A percentile compares a stretch with the other conserved stretches of the same genome.
phyloP scores from a whole-genome alignment of 1,140 invertebrate genomes.

The Adelges cooleyi region DNA sequence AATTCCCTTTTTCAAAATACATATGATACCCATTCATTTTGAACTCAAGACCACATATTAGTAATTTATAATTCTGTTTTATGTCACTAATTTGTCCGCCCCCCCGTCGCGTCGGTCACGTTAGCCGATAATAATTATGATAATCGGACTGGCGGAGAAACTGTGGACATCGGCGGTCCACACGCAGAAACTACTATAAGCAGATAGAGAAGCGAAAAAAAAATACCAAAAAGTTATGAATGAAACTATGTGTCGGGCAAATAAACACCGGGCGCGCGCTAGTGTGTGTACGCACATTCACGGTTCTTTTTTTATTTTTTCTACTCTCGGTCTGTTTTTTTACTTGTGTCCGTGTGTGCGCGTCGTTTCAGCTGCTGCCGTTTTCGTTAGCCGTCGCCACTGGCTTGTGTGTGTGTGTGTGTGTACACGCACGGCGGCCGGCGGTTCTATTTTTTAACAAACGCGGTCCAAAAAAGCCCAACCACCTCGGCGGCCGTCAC shows the following conservation, averaged over 20 bases:
- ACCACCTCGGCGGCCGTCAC: not conserved
- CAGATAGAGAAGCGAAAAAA: too few species aligned
- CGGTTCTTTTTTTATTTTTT: not conserved
- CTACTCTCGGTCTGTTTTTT: not conserved
- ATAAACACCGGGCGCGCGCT: not conserved
- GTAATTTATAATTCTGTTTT: too few species aligned
- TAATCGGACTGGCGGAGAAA: too few species aligned
- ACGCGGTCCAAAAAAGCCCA: slow-evolving; percentile 23
- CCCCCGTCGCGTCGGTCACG: too few species aligned
- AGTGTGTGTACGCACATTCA: not conserved
- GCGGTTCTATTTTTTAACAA: slow-evolving; percentile 27
- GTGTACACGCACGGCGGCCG: not conserved
- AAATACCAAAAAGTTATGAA: slow-evolving; percentile 27
- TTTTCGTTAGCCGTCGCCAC: not conserved
- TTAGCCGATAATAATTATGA: too few species aligned
- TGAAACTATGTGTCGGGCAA: slow-evolving; percentile 11
- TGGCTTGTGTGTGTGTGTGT: not conserved
- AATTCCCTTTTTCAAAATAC: too few species aligned
- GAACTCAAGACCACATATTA: too few species aligned
- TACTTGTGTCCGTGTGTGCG: not conserved
- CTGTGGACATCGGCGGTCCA: too few species aligned
- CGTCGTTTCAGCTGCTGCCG: slow-evolving; percentile 25
- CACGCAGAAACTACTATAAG: too few species aligned
- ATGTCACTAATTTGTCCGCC: too few species aligned
- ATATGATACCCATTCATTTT: too few species aligned